phyloP scores from a whole-genome alignment of 2,113 vertebrate genomes.

The Siphamia tubifer region DNA sequence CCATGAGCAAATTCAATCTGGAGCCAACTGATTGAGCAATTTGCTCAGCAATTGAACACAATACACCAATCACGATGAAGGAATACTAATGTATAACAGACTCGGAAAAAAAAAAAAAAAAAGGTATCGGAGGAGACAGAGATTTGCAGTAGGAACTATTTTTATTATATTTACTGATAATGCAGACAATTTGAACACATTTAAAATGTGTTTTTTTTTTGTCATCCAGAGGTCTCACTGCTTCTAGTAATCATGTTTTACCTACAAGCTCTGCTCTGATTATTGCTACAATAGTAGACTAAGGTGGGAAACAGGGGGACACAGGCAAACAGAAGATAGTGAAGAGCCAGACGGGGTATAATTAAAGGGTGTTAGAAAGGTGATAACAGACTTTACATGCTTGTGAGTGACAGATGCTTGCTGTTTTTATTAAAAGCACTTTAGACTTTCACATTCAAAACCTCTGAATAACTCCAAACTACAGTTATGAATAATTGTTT shows the following conservation, averaged over 20 bases:
- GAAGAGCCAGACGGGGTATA: background rate
- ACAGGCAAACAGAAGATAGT: background rate
- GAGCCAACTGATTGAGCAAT: slow-evolving; percentile 71
- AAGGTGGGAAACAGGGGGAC: background rate
- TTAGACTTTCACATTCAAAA: background rate
- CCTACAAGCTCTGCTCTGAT: background rate
- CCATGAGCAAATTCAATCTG: slow-evolving; percentile 68
- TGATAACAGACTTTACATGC: background rate
- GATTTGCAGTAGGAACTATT: background rate
- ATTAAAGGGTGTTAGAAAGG: background rate
- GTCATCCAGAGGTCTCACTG: too few relatives aligned
- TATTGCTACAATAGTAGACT: background rate
- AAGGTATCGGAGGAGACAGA: background rate
- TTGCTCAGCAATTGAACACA: slow-evolving; percentile 66
- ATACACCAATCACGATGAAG: slow-evolving; percentile 44
- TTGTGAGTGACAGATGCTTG: background rate
- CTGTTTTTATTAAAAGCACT: background rate
- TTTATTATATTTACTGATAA: slow-evolving; percentile 15
- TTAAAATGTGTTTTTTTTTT: too few relatives aligned
- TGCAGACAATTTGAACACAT: too few relatives aligned
- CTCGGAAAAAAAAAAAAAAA: background rate
- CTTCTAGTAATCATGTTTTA: background rate
- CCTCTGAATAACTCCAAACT: background rate
- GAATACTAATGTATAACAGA: slow-evolving; percentile 58
- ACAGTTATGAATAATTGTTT: background rate